Conservation (phyloP, 2,113 vertebrate genomes). For the Myanophis thanlyinensis region DNA sequence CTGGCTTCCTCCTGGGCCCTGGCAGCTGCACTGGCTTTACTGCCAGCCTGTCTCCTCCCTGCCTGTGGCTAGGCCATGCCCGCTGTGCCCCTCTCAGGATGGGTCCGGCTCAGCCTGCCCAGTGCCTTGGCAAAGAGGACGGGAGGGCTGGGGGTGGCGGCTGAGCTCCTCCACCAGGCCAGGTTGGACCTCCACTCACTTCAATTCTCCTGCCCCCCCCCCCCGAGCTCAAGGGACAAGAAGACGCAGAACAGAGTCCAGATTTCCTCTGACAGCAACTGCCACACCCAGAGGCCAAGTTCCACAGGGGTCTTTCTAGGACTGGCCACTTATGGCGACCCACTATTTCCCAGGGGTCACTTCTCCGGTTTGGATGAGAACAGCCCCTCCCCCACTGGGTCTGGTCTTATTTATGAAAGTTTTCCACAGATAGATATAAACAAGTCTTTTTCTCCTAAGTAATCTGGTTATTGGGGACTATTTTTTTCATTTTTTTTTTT, state of each 20-base stretch:
- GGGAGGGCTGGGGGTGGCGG: not conserved
- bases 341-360: not conserved
- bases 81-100: not conserved
- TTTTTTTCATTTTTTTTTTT: too few species aligned
- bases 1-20: slow-evolving; percentile 53
- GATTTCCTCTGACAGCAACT: not conserved
- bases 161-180: not conserved
- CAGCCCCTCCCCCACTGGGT: too few species aligned
- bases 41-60: not conserved
- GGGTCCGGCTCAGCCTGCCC: not conserved
- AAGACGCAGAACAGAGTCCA: not conserved
- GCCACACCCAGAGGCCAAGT: not conserved
- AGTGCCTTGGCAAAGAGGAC: not conserved
- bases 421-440: not conserved
- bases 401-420: not conserved
- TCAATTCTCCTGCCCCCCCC: too few species aligned
- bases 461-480: not conserved
- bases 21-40: slow-evolving; percentile 47
- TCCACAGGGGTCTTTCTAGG: not conserved
- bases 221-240: not conserved
- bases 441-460: not conserved
- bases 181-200: not conserved
- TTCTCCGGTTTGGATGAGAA: not conserved
- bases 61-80: not conserved
- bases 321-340: not conserved